Conservation (phyloP, 2,888 invertebrate genomes). For the Mycogona germanica region DNA sequence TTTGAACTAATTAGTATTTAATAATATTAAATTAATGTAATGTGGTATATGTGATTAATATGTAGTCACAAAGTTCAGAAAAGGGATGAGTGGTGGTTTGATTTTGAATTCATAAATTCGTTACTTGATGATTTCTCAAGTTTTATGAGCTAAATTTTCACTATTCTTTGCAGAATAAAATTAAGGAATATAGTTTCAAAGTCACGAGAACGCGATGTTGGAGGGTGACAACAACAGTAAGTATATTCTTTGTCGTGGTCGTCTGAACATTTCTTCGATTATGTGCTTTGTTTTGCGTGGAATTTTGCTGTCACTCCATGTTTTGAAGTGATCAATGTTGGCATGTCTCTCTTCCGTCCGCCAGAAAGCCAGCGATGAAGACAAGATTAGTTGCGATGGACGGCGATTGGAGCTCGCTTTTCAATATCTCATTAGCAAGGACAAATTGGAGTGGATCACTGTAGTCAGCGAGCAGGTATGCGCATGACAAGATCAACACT, state of each 20-base stretch:
- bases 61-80: neutral
- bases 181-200: conserved; percentile 76
- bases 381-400: conserved; percentile 11
- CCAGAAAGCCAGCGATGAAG: conserved; percentile 19
- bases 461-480: conserved; percentile 64
- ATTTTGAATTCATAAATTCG: no score
- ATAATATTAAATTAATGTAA: neutral
- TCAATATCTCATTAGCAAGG: conserved; percentile 85
- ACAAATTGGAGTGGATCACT: conserved; percentile 87
- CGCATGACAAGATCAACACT: no score
- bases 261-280: no score
- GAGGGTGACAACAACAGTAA: conserved; percentile 67
- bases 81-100: neutral
- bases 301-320: neutral
- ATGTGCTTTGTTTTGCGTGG: no score
- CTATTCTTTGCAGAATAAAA: conserved; percentile 29
- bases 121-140: no score
- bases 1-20: neutral
- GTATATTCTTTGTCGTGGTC: conserved; percentile 16
- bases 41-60: neutral
- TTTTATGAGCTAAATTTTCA: no score
- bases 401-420: conserved; percentile 73
- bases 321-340: neutral
- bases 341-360: conserved; percentile 2
- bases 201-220: conserved; percentile 95